These are phyloP conservation scores for Epizoanthus scotinus DNA, from an alignment of 92 coral and sea anemone genomes.

Conservation along the genomic window DNA sequence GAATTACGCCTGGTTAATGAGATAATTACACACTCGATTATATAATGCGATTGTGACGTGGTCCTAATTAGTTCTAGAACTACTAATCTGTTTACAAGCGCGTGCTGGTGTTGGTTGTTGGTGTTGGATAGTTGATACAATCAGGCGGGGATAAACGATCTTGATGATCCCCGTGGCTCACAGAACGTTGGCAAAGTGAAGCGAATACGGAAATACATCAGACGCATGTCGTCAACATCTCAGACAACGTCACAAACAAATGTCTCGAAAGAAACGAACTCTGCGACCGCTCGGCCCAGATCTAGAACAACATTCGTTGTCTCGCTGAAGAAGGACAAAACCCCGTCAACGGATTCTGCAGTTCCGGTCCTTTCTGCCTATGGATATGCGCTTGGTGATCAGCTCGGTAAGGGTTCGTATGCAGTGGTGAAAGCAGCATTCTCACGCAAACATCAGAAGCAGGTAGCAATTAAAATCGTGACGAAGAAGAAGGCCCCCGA, in stretches of 20 bases:
- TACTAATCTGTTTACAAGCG: background rate
- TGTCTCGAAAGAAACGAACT: constrained; percentile 50
- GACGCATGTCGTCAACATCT: constrained; percentile 97
- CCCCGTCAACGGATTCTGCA: constrained; percentile 72
- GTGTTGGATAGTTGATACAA: background rate
- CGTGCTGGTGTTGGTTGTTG: background rate
- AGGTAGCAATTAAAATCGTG: constrained; percentile 91
- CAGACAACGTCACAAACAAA: constrained; percentile 43
- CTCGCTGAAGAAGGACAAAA: constrained; percentile 37
- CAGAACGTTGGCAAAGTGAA: constrained; percentile 74
- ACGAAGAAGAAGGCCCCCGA: constrained; percentile 93
- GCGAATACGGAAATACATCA: constrained; percentile 76
- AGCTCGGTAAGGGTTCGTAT: constrained; percentile 95
- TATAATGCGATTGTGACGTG: background rate
- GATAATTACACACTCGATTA: background rate
- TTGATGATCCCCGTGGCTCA: background rate
- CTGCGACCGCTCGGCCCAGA: constrained; percentile 47
- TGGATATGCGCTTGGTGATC: constrained; percentile 94
- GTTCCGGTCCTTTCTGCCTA: constrained; percentile 88
- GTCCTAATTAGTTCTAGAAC: constrained; percentile 1
- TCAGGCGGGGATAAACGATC: background rate
- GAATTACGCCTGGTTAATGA: background rate
- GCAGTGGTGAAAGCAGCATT: constrained; percentile 96
- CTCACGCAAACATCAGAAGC: constrained; percentile 86
- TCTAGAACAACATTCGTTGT: constrained; percentile 42